Evolutionary conservation across 2,113 vertebrate species (phyloP), one percentile per base, ranked within the genome.

Genomic region (Clinocottus analis): DNA sequence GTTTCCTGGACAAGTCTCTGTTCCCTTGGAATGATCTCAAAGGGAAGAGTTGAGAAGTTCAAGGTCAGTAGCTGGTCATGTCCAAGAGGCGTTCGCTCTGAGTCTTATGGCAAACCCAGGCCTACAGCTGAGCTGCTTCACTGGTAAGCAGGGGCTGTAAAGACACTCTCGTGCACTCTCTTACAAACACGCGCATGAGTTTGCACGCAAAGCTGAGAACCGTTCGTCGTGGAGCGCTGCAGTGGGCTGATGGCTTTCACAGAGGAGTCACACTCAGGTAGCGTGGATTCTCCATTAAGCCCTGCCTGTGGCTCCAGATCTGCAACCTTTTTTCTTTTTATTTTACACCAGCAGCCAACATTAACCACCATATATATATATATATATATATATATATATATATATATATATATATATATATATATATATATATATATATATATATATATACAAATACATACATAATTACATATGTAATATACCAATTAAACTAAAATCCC

Each of bases 231-330:
- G 49, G 93, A 86, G 92, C 87, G 86, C 93, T 92, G 89, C 91
- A 93, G 72, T 82, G 85, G 88, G 87, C 91, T 97, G 95, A 98
- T 97, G 95, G 92, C 78, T 97, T 97, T 95, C 93, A 89, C 97
- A 97, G 96, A 39, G 92, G 89, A 78, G 68, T 80, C 77, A 6
- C 82, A 74, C 77, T 89, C 82, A 75, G 77, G 76, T 90, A 85
- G 87, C 87, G 77, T 87, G 86, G 92, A 89, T 88, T 85, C 83
- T 93, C 90, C 86, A 86, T 90, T 87, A 88, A 29, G 19, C 35
- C 55, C 35, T 73, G 74, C 33, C 41, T 31, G 35, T 69, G 84
- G 72, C 58, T 68, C 58, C 77, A 59, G 69, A 85, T 84, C 75
- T 68, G n/a, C 69, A 78, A 79, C 47, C 61, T 39, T 60, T 66